Evolutionary conservation across 2,888 invertebrate species (phyloP).

Genomic region (Danaus chrysippus): DNA sequence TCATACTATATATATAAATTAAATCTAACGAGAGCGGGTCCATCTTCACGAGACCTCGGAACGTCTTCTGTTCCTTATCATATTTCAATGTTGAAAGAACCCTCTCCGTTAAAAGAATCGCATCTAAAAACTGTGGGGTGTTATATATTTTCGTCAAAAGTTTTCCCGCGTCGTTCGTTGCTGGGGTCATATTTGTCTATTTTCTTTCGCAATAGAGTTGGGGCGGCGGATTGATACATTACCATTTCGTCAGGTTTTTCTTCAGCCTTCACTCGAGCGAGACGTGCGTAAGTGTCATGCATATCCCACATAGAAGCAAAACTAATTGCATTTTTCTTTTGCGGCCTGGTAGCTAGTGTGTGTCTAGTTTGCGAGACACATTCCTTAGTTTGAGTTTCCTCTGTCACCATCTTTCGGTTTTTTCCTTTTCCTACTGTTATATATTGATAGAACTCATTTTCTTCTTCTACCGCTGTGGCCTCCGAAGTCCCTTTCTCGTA

Average conservation of each 20-base stretch:
- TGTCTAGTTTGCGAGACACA: constrained; percentile 81
- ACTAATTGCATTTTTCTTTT: constrained; percentile 77
- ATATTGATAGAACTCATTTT: constrained; percentile 83
- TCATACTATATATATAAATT: constrained; percentile 82
- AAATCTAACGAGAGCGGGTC: constrained; percentile 82
- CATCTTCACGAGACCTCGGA: constrained; percentile 81
- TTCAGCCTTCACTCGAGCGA: constrained; percentile 49
- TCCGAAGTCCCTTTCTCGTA: constrained; percentile 80
- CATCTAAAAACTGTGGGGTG: constrained; percentile 76
- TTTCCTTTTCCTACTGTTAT: constrained; percentile 83
- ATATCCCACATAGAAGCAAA: constrained; percentile 89
- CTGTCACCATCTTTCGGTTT: constrained; percentile 81
- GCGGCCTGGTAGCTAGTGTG: constrained; percentile 77
- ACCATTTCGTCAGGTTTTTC: constrained; percentile 70
- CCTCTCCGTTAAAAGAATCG: constrained; percentile 83
- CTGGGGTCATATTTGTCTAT: constrained; percentile 33
- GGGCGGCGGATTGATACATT: constrained; percentile 61
- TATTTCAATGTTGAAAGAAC: constrained; percentile 84
- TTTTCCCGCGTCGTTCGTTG: constrained; percentile 38
- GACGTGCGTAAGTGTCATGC: constrained; percentile 82
- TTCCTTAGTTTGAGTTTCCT: constrained; percentile 84
- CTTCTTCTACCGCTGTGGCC: constrained; percentile 76
- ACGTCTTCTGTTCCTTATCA: constrained; percentile 83
- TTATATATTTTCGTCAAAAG: constrained; percentile 50
- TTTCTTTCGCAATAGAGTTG: constrained; percentile 53